These are phyloP conservation scores for Urocitellus parryii DNA, from an alignment of 2,113 vertebrate genomes.

Conservation along the genomic window DNA sequence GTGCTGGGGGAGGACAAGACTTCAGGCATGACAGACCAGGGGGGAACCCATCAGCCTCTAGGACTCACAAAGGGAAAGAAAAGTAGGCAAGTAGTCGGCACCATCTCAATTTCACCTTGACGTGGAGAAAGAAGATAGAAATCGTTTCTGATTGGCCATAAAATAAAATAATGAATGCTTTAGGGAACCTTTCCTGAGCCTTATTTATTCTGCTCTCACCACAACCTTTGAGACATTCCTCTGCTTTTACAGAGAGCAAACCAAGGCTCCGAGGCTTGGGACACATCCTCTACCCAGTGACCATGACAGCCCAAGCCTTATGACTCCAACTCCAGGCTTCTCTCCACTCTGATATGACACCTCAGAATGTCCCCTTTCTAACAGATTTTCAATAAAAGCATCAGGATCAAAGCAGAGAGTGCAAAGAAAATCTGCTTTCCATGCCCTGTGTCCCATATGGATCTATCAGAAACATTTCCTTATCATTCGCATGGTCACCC, in stretches of 20 bases:
- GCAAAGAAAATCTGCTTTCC: not conserved
- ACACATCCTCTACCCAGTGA: not conserved
- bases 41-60: not conserved
- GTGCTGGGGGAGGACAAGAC: no score
- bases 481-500: not conserved
- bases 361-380: not conserved
- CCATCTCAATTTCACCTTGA: not conserved
- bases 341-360: accelerated
- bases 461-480: not conserved
- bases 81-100: not conserved
- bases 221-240: not conserved
- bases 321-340: not conserved
- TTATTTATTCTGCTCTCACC: not conserved
- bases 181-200: not conserved
- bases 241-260: not conserved
- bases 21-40: not conserved
- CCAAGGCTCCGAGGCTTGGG: accelerated
- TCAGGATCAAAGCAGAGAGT: not conserved
- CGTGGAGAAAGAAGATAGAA: not conserved
- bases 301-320: not conserved
- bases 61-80: not conserved
- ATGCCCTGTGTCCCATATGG: accelerated
- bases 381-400: not conserved
- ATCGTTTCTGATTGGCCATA: not conserved
- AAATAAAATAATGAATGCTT: not conserved